Evolutionary conservation across 2,888 invertebrate species (phyloP), one percentile per base, ranked within the genome.

Genomic region (Cephus rjabovi): DNA sequence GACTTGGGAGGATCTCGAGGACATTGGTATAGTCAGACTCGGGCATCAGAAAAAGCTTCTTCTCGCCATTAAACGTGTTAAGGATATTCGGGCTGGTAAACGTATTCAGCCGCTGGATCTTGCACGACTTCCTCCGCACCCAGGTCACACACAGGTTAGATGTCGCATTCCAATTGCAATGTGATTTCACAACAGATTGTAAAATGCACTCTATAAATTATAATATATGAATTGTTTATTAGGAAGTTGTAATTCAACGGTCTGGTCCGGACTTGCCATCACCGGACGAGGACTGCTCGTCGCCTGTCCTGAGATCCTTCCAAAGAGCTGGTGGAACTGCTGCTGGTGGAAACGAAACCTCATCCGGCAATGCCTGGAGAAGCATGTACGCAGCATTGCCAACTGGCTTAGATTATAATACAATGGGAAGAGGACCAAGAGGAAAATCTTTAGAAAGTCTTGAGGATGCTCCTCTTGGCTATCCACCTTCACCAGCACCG

Each of bases 21-120:
- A 99, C 90, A 98, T 99, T 92, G 97, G 97, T 79, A 97, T 97
- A 88, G 96, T 97, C 34, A 95, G 97, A 89, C 93, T 97, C 89
- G 99, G 99, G 68, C 99, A 99, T 92, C 99, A 99, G 93, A 99
- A 99, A 94, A 98, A 99, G 93, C 96, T 99, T 86, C 95, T 98
- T 90, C 93, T 99, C 89, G 99, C 99, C 81, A 98, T 99, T 87
- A 99, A 99, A 92, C 95, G 98, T 91, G 96, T 99, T 77, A 98
- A 98, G 92, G 97, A 98, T 90, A 97, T 98, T 80, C 95, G 96
- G 86, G 96, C 97, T 76, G 98, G 98, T 75, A 98, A 97, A 92
- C 93, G 95, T 71, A 90, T 91, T 82, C 91, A 91, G 79, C 91
- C 91, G 79, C 92, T 93, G 82, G 93, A 93, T 85, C 88, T 91